phyloP scores from a whole-genome alignment of 2,888 invertebrate species.

The Heliconius ismenius region DNA sequence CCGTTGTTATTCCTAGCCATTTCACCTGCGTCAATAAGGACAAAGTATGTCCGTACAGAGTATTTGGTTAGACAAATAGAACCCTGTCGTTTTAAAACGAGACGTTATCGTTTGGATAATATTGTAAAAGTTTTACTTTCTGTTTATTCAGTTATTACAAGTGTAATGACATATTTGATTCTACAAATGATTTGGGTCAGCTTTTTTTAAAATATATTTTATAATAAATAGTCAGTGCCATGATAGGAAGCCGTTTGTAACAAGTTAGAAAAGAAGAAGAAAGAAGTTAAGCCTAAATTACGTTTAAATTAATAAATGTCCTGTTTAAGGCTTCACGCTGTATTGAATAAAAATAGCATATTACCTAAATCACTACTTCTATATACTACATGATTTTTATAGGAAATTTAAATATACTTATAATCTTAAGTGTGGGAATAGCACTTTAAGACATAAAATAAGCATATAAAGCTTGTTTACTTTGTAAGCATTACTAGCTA shows the following conservation, averaged over 20 bases:
- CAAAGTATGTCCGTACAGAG: constrained; percentile 17
- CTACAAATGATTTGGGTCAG: background rate
- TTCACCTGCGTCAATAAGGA: constrained; percentile 55
- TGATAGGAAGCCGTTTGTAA: no score
- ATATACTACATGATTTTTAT: background rate
- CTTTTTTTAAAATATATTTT: background rate
- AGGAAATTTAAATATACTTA: background rate
- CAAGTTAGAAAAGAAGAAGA: no score
- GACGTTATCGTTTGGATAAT: constrained; percentile 15
- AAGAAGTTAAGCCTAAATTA: no score
- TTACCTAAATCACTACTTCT: background rate
- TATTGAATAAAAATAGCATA: no score
- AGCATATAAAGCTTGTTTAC: constrained; percentile 9
- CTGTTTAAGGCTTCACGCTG: no score
- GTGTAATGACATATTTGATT: background rate
- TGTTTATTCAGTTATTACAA: background rate
- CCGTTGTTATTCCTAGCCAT: constrained; percentile 31
- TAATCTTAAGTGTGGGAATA: constrained; percentile 6
- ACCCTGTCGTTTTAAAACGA: constrained; percentile 20
- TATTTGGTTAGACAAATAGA: constrained; percentile 31
- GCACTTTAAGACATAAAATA: constrained; percentile 1
- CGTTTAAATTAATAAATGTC: no score
- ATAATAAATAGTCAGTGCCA: background rate
- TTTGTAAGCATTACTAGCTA: constrained; percentile 18
- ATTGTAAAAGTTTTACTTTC: constrained; percentile 14